phyloP scores from a whole-genome alignment of 2,888 invertebrate species.

The Diploptera punctata region DNA sequence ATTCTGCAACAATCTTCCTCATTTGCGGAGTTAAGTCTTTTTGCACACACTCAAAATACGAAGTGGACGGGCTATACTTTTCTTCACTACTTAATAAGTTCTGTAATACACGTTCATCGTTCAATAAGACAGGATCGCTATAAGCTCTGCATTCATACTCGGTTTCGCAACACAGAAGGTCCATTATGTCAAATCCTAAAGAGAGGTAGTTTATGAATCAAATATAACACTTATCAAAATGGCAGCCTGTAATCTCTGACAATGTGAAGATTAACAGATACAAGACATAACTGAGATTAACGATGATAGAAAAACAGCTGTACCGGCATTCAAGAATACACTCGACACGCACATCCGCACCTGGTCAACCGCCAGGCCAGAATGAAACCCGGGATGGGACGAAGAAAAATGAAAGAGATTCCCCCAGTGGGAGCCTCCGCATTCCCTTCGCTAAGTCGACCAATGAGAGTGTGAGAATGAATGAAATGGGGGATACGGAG shows the following conservation, averaged over 20 bases:
- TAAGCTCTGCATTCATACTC: constrained; percentile 60
- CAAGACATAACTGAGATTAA: too few species aligned
- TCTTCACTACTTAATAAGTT: constrained; percentile 88
- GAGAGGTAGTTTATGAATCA: too few species aligned
- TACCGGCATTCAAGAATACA: background rate
- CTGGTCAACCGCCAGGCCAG: constrained; percentile 22
- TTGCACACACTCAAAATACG: constrained; percentile 86
- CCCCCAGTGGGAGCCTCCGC: background rate
- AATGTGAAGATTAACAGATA: too few species aligned
- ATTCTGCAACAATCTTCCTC: constrained; percentile 91
- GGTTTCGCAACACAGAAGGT: constrained; percentile 58
- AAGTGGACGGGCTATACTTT: constrained; percentile 75
- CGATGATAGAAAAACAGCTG: too few species aligned
- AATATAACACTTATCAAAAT: too few species aligned
- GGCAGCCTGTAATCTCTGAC: too few species aligned
- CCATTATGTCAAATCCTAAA: constrained; percentile 53
- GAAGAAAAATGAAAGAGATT: background rate
- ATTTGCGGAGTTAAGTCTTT: constrained; percentile 88
- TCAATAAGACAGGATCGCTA: constrained; percentile 76
- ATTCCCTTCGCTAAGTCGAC: background rate
- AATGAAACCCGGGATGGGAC: background rate
- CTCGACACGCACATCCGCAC: background rate
- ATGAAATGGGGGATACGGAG: background rate
- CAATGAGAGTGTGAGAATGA: constrained; percentile 16
- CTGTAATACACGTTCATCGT: constrained; percentile 77